Conservation (phyloP, 2,113 vertebrate species). For the Nestor notabilis region DNA sequence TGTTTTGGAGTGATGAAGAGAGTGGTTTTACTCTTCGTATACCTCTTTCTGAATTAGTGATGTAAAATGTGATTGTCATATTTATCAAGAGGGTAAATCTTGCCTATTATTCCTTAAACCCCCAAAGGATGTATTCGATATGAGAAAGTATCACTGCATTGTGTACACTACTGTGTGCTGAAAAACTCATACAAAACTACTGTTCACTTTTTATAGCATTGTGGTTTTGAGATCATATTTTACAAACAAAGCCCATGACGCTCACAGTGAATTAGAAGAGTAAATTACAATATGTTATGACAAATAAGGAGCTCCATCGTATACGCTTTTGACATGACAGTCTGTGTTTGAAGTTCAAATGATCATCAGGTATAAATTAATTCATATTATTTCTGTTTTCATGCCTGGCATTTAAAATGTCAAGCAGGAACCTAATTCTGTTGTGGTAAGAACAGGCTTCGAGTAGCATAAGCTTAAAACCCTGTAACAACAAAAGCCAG, state of each 20-base stretch:
- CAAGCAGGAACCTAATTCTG: background rate
- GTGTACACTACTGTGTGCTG: background rate
- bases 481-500: background rate
- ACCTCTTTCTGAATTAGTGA: background rate
- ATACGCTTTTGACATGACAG: background rate
- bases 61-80: background rate
- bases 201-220: background rate
- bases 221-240: background rate
- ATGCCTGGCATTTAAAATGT: conserved; percentile 13
- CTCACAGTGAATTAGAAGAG: background rate
- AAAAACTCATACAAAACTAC: background rate
- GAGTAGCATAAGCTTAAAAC: background rate
- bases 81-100: background rate
- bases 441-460: background rate
- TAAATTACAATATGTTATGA: background rate
- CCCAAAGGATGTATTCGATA: background rate
- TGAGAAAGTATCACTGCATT: background rate
- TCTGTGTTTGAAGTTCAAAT: background rate
- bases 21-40: background rate
- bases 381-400: background rate
- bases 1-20: background rate
- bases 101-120: background rate
- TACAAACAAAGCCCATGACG: background rate
- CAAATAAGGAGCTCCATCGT: background rate
- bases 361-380: background rate